Conservation (phyloP, 2,888 invertebrate species). For the Trichogramma dendrolimi region DNA sequence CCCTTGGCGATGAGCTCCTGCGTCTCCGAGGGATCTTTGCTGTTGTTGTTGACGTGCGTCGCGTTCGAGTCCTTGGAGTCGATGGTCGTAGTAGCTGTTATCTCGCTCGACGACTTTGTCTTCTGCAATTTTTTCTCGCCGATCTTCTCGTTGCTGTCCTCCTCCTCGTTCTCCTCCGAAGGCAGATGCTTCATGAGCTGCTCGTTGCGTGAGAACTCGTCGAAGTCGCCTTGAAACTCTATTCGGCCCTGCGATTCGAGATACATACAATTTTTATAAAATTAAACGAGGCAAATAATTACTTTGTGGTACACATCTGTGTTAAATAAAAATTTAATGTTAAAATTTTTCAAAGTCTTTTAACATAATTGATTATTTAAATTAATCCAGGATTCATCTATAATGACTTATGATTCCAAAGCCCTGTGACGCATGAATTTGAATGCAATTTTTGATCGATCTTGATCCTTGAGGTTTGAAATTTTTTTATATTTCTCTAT, state of each 20-base stretch:
- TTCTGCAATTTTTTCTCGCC: not conserved
- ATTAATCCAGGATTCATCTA: too few relatives aligned
- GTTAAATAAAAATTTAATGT: slow-evolving; percentile 1
- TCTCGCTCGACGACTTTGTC: not conserved
- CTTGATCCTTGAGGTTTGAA: not conserved
- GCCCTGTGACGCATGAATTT: too few relatives aligned
- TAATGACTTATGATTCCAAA: too few relatives aligned
- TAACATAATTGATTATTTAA: not conserved
- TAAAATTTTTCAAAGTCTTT: not conserved
- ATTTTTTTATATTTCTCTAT: not conserved
- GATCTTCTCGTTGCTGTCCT: slow-evolving; percentile 22
- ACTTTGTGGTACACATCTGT: not conserved
- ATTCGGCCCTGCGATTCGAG: slow-evolving; percentile 57
- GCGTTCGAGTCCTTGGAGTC: too few relatives aligned
- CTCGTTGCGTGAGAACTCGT: slow-evolving; percentile 57
- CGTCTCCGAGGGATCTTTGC: slow-evolving; percentile 54
- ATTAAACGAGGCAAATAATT: not conserved
- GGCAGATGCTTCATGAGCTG: slow-evolving; percentile 55
- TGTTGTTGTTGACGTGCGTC: slow-evolving; percentile 28
- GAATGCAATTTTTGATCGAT: too few relatives aligned
- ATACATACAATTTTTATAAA: not conserved
- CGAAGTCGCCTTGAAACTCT: slow-evolving; percentile 58
- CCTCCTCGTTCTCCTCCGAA: slow-evolving; percentile 39
- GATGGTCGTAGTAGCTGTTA: not conserved
- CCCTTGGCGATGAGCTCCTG: slow-evolving; percentile 66